A percentile compares a stretch with the other conserved stretches of the same genome.
Evolutionary conservation across 2,797 vertebrate genomes (phyloP).

Genomic region (Oreortyx pictus): DNA sequence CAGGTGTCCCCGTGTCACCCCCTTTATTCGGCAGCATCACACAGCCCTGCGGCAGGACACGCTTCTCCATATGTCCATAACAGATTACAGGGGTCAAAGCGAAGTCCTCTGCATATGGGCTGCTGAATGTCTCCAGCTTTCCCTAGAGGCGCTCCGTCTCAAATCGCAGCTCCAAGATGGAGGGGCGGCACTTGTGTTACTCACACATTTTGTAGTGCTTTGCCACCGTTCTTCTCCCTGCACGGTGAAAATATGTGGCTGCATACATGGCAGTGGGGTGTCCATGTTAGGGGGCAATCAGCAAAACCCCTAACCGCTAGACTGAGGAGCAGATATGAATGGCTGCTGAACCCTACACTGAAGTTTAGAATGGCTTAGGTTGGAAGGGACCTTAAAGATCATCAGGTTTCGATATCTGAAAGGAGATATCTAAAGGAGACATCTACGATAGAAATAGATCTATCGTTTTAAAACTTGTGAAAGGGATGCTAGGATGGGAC

Average conservation of each 20-base stretch:
- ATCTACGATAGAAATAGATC: neutral
- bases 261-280: rapidly evolving
- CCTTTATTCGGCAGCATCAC: neutral
- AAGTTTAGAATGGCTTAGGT: too few relatives aligned
- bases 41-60: neutral
- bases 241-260: rapidly evolving
- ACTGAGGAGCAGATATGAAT: neutral
- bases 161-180: neutral
- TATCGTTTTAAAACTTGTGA: rapidly evolving
- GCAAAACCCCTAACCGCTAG: neutral
- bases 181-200: rapidly evolving
- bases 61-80: neutral
- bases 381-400: too few relatives aligned
- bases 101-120: neutral
- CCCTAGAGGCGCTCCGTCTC: neutral
- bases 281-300: neutral
- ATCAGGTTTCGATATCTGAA: too few relatives aligned
- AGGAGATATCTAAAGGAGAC: neutral
- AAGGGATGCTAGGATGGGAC: neutral
- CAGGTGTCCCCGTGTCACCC: neutral
- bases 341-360: neutral
- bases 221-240: neutral
- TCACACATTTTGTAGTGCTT: neutral
- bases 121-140: neutral
- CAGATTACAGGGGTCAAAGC: neutral